Percentiles rank a stretch among this genome's conserved stretches.
Conservation (phyloP, 2,888 invertebrate species). For the Aspidiotus destructor region DNA sequence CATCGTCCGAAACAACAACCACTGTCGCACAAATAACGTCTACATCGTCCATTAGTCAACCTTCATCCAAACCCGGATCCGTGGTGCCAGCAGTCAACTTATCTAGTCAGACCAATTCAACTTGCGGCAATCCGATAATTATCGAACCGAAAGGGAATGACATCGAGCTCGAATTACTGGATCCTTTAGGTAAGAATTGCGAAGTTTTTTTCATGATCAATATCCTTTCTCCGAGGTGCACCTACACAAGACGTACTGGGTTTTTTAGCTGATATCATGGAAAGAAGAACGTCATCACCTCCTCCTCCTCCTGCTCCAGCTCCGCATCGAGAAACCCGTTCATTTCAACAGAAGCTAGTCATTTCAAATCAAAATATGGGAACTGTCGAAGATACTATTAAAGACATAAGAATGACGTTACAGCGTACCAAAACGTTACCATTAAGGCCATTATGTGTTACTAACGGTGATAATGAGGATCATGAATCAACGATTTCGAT, state of each 20-base stretch:
- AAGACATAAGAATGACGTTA: slow-evolving; percentile 70
- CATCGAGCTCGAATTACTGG: slow-evolving; percentile 60
- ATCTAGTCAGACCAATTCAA: slow-evolving; percentile 3
- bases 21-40: slow-evolving; percentile 10
- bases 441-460: slow-evolving; percentile 44
- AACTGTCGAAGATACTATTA: slow-evolving; percentile 57
- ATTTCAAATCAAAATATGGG: slow-evolving; percentile 35
- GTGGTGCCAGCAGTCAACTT: not conserved
- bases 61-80: not conserved
- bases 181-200: slow-evolving; percentile 53
- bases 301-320: slow-evolving; percentile 68
- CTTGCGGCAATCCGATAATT: not conserved
- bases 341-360: slow-evolving; percentile 37
- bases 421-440: slow-evolving; percentile 61
- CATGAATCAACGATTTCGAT: slow-evolving; percentile 48
- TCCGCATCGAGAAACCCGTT: slow-evolving; percentile 51
- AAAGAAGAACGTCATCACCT: slow-evolving; percentile 29
- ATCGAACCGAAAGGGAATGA: slow-evolving; percentile 32
- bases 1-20: not conserved
- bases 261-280: slow-evolving; percentile 9
- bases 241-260: not conserved
- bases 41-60: not conserved
- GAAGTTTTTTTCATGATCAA: not conserved
- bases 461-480: slow-evolving; percentile 40
- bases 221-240: not conserved